These are phyloP conservation scores for Apodemus sylvaticus DNA, from an alignment of 2,113 vertebrate genomes.

Conservation along the genomic window DNA sequence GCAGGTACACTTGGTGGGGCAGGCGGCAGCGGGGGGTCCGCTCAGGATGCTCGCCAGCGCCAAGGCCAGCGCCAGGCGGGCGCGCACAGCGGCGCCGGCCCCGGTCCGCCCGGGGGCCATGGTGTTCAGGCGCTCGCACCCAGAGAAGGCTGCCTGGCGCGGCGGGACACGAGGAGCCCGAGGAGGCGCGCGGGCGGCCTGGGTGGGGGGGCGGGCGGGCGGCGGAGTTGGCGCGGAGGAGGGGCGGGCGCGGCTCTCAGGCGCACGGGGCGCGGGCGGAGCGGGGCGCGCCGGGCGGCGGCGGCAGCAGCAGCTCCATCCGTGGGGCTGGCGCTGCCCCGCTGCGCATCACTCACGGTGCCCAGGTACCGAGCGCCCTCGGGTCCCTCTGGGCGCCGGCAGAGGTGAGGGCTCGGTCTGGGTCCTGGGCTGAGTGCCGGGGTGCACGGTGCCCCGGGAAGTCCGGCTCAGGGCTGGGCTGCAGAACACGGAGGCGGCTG, in stretches of 20 bases:
- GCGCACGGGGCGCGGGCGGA: constrained; percentile 75
- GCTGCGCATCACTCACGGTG: constrained; percentile 78
- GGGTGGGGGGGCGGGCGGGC: constrained; percentile 52
- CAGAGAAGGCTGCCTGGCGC: constrained; percentile 35
- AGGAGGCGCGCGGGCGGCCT: constrained; percentile 62
- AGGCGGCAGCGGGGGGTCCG: constrained; percentile 87
- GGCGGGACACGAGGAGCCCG: constrained; percentile 51
- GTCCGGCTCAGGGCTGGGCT: constrained; percentile 32
- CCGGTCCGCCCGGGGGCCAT: constrained; percentile 86
- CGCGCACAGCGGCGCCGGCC: constrained; percentile 68
- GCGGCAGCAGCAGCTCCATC: constrained; percentile 74
- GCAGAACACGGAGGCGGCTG: background rate
- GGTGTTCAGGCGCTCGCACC: constrained; percentile 70
- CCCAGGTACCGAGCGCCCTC: constrained; percentile 77
- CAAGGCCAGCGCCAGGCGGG: constrained; percentile 83
- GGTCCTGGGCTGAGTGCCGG: background rate
- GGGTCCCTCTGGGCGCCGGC: background rate
- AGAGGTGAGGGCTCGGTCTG: background rate
- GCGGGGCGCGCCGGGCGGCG: constrained; percentile 72
- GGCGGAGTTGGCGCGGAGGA: constrained; percentile 72
- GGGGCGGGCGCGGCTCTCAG: constrained; percentile 77
- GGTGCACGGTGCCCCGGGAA: background rate
- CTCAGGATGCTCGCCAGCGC: constrained; percentile 86
- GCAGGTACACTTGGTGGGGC: constrained; percentile 98
- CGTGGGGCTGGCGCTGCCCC: constrained; percentile 76